These are phyloP conservation scores for Drosophila tristis DNA, from an alignment of 1,140 invertebrate species.

Conservation along the genomic window DNA sequence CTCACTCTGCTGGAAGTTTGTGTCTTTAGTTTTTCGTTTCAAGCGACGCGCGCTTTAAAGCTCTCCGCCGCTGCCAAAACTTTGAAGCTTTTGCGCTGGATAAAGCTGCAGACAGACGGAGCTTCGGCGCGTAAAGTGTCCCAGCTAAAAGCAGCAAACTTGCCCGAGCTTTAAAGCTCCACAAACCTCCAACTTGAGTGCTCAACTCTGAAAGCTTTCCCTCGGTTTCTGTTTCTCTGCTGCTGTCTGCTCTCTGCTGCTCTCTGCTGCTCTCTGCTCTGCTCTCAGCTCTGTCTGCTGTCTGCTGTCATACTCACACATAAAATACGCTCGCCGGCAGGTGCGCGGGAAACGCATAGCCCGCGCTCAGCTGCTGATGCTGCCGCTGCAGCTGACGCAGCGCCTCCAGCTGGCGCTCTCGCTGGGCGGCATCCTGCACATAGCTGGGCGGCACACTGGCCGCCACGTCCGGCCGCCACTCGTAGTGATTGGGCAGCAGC, in stretches of 20 bases:
- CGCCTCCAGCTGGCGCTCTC: slow-evolving; percentile 44
- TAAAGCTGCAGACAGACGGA: neutral
- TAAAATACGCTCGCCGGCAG: slow-evolving; percentile 47
- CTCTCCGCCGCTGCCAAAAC: neutral
- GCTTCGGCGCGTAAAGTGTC: neutral
- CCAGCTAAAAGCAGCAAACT: neutral
- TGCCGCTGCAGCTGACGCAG: slow-evolving; percentile 55
- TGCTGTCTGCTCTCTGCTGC: no score
- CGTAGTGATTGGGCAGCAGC: slow-evolving; percentile 62
- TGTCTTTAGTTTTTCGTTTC: neutral
- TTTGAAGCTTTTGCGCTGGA: neutral
- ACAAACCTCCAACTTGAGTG: neutral
- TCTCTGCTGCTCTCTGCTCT: no score
- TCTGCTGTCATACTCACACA: slow-evolving; percentile 39
- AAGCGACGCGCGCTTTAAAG: neutral
- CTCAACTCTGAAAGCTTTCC: neutral
- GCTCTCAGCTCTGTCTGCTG: no score
- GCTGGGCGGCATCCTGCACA: slow-evolving; percentile 55
- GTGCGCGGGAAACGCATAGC: slow-evolving; percentile 58
- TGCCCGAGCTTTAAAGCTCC: neutral
- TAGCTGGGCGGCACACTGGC: slow-evolving; percentile 68
- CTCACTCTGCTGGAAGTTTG: slow-evolving; percentile 9
- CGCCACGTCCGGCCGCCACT: slow-evolving; percentile 60
- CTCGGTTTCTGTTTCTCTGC: neutral
- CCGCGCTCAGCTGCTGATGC: slow-evolving; percentile 65